Evolutionary conservation across 2,797 vertebrate species (phyloP), one percentile per base, ranked within the genome.

Genomic region (Rhincodon typus): DNA sequence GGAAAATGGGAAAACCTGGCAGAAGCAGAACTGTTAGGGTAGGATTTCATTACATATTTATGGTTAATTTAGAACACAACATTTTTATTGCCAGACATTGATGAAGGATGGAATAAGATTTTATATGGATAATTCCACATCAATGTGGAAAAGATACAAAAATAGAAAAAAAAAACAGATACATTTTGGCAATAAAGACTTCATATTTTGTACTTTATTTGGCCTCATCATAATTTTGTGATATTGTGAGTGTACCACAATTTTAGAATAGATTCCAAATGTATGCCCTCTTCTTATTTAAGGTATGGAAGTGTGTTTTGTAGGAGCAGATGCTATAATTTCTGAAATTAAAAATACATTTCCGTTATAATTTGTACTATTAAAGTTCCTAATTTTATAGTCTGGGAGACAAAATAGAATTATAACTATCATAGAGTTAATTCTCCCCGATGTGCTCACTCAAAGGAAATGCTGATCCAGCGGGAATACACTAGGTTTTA

Each of bases 261-360:
- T 94, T 94, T 72, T 50, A 70, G 70, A 94, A 94, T 42, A 13
- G 25, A 72, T 94, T 72, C 67, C 46, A 94, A 94, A 70, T 72
- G 88, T 91, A n/a, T n/a, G 57, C 12, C 34, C 3, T 66, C 69
- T 74, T 94, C 38, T 94, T 34, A 50, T 70, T 67, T 69, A 42
- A 46, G 69, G 19, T 69, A 72, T 25, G 3, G 42, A 74, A 74
- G 27, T 94, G 69, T 94, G 70, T 50, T 94, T 25, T 42, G 25
- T 34, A 53, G 13, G 27, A 94, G 50, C 25, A 46, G 15, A 94
- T 74, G 46, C 42, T 30, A 74, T 17, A 72, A 94, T 30, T 94
- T 94, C 93, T 50, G 38, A 94, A 94, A 72, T 27, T 74, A 15
- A 50, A 42, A 21, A 38, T 27, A n/a, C 2, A 66, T n/a, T 21